These are phyloP conservation scores for Agelaius tricolor DNA, from an alignment of 2,113 vertebrate genomes.

Conservation along the genomic window DNA sequence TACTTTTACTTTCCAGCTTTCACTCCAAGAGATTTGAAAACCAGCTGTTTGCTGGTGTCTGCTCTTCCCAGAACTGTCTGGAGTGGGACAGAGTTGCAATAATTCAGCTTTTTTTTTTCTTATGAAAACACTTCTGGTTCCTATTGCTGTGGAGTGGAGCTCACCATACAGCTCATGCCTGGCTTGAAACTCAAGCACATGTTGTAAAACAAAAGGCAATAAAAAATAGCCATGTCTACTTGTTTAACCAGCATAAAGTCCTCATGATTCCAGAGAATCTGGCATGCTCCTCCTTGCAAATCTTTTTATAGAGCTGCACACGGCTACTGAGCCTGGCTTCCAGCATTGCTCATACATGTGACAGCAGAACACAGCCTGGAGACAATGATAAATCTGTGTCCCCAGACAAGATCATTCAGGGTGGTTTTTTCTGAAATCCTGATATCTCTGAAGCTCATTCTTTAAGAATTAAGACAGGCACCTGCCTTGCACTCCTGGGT, in stretches of 20 bases:
- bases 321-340: neutral
- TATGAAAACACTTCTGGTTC: neutral
- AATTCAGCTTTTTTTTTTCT: neutral
- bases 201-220: neutral
- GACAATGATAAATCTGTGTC: neutral
- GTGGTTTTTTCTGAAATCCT: neutral
- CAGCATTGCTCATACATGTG: neutral
- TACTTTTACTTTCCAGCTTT: neutral
- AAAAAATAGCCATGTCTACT: neutral
- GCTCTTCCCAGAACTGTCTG: neutral
- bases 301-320: neutral
- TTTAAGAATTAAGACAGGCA: neutral
- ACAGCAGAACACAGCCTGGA: neutral
- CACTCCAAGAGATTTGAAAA: rapidly evolving
- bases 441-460: neutral
- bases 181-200: neutral
- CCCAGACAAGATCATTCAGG: neutral
- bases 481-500: conserved; percentile 64
- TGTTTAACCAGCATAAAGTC: neutral
- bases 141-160: neutral
- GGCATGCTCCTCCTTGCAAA: neutral
- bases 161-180: rapidly evolving
- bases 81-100: neutral
- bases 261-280: neutral
- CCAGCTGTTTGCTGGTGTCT: neutral